A percentile compares a stretch with the other conserved stretches of the same genome.
Evolutionary conservation across 2,888 invertebrate genomes (phyloP).

Genomic region (Pseudoips prasinana): DNA sequence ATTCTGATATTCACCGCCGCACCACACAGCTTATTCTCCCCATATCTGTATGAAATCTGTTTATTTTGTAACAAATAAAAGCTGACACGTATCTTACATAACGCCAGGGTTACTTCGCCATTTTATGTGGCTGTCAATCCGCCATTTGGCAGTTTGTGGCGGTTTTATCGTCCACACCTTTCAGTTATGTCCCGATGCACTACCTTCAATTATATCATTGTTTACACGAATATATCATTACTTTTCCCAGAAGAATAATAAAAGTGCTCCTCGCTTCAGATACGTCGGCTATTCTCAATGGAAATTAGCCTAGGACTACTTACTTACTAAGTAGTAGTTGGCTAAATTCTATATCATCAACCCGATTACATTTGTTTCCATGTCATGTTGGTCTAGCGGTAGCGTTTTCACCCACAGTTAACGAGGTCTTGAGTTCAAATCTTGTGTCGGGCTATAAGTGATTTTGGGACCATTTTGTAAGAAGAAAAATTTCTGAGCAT

Average conservation of each 20-base stretch:
- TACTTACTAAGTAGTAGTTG: too few species aligned
- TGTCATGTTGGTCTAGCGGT: too few species aligned
- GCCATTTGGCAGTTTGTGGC: slow-evolving; percentile 13
- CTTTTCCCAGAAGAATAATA: background rate
- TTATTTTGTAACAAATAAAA: background rate
- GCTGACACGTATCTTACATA: background rate
- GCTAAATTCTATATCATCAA: too few species aligned
- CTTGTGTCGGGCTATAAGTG: too few species aligned
- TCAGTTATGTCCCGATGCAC: slow-evolving; percentile 27
- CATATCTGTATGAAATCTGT: background rate
- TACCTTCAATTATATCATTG: slow-evolving; percentile 32
- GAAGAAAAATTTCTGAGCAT: too few species aligned
- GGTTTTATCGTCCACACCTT: slow-evolving; percentile 26
- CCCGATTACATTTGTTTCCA: too few species aligned
- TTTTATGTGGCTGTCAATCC: slow-evolving; percentile 32
- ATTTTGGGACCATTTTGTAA: too few species aligned
- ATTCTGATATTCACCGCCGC: too few species aligned
- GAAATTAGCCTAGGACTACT: too few species aligned
- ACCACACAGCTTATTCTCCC: background rate
- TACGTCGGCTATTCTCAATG: too few species aligned
- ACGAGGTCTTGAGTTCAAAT: too few species aligned
- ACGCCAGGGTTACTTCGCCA: slow-evolving; percentile 1
- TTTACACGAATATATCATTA: slow-evolving; percentile 8
- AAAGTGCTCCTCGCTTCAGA: background rate
- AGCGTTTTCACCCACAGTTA: too few species aligned